Evolutionary conservation across 2,888 invertebrate species (phyloP).

Genomic region (Trichogramma dendrolimi): DNA sequence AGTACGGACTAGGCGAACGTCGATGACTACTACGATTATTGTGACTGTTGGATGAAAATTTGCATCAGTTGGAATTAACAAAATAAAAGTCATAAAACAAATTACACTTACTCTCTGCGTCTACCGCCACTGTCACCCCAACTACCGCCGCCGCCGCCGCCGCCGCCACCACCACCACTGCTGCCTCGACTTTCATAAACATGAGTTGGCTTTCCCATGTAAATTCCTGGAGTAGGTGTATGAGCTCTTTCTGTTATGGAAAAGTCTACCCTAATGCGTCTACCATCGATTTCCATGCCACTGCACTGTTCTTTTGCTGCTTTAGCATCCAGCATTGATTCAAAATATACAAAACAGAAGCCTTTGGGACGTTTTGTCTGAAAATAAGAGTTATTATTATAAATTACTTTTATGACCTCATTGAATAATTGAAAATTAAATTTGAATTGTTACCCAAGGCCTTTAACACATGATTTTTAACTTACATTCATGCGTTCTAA

Average conservation of each 20-base stretch:
- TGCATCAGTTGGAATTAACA: neutral
- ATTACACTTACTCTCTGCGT: constrained; percentile 53
- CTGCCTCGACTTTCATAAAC: constrained; percentile 47
- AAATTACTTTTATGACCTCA: neutral
- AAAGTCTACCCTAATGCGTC: constrained; percentile 90
- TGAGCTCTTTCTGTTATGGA: constrained; percentile 95
- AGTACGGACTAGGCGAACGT: constrained; percentile 71
- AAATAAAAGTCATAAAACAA: constrained; percentile 1
- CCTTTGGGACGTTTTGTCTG: constrained; percentile 90
- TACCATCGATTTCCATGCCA: constrained; percentile 91
- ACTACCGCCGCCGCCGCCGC: constrained; percentile 46
- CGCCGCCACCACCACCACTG: constrained; percentile 50
- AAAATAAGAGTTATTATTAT: constrained; percentile 33
- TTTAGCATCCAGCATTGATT: constrained; percentile 81
- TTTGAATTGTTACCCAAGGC: constrained; percentile 46
- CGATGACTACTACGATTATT: constrained; percentile 58
- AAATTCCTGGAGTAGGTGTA: constrained; percentile 95
- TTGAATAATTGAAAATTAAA: constrained; percentile 17
- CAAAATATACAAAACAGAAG: constrained; percentile 95
- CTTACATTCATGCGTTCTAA: constrained; percentile 45
- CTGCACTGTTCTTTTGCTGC: constrained; percentile 90
- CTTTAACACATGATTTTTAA: constrained; percentile 44
- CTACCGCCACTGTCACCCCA: constrained; percentile 42
- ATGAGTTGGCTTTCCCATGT: constrained; percentile 87
- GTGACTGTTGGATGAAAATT: constrained; percentile 46